phyloP scores from a whole-genome alignment of 2,888 invertebrate species.

The Eupithecia inturbata region DNA sequence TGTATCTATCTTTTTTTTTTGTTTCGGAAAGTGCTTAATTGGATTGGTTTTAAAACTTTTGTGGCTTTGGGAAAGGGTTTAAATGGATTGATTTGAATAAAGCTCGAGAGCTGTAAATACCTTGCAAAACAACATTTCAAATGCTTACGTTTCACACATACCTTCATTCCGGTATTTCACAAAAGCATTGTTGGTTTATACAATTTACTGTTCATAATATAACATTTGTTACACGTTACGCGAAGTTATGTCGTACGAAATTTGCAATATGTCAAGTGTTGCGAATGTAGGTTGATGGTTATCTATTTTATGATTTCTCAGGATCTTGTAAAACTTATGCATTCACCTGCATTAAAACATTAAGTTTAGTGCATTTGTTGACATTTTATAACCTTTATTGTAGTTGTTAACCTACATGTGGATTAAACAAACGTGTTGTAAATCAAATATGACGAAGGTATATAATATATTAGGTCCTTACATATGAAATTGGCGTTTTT shows the following conservation, averaged over 20 bases:
- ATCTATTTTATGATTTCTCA: slow-evolving; percentile 31
- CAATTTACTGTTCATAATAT: not conserved
- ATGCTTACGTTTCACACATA: not conserved
- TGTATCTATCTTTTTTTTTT: not conserved
- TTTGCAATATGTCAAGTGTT: slow-evolving; percentile 5
- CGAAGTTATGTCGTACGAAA: not conserved
- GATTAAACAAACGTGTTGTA: not conserved
- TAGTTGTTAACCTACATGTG: slow-evolving; percentile 31
- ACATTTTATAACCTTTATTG: slow-evolving; percentile 32
- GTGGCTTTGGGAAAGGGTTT: not conserved
- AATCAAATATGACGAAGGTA: not conserved
- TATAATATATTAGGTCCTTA: too few species aligned
- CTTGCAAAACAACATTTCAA: not conserved
- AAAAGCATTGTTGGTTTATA: not conserved
- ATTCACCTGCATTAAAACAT: slow-evolving; percentile 8
- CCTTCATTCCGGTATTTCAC: not conserved
- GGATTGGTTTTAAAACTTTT: not conserved
- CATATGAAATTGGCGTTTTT: too few species aligned
- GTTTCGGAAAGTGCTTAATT: not conserved
- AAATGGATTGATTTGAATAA: not conserved
- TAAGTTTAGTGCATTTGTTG: slow-evolving; percentile 30
- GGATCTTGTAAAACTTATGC: slow-evolving; percentile 16
- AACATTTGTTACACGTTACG: not conserved
- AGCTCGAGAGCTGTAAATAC: not conserved
- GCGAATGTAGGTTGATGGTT: slow-evolving; percentile 21